Percentiles rank a stretch among this genome's conserved stretches.
These are phyloP conservation scores for Argopecten irradians DNA, from an alignment of 1,140 invertebrate genomes.

Conservation along the genomic window DNA sequence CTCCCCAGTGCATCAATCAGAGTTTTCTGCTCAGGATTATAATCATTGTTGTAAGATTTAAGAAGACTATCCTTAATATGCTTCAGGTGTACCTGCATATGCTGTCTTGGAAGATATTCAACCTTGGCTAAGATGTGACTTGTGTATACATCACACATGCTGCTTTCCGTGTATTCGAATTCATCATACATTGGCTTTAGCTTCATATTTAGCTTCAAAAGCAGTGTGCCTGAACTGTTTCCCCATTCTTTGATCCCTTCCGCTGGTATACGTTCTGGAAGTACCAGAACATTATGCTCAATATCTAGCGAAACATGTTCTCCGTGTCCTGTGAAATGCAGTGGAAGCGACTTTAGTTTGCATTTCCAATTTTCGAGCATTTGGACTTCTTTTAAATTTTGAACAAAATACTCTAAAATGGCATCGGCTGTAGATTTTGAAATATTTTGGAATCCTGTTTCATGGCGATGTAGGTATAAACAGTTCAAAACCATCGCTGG, in stretches of 20 bases:
- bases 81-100: conserved; percentile 44
- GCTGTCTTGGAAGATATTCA: neutral
- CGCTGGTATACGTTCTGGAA: too few species aligned
- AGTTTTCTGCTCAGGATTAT: conserved; percentile 13
- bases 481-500: neutral
- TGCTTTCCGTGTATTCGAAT: conserved; percentile 32
- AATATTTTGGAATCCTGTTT: neutral
- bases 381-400: too few species aligned
- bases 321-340: too few species aligned
- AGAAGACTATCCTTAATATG: conserved; percentile 39
- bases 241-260: too few species aligned
- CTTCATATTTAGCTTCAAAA: conserved; percentile 29
- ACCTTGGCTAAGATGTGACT: conserved; percentile 49
- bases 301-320: too few species aligned
- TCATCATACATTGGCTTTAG: conserved; percentile 28
- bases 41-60: neutral
- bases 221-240: conserved; percentile 31
- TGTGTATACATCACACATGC: conserved; percentile 46
- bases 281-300: too few species aligned
- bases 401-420: neutral
- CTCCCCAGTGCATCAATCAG: conserved; percentile 13
- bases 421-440: neutral
- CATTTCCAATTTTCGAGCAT: too few species aligned
- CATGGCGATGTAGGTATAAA: neutral
- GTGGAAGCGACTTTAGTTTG: too few species aligned